phyloP scores from a whole-genome alignment of 35 echinoderm and acorn worm species.

The Apostichopus californicus region DNA sequence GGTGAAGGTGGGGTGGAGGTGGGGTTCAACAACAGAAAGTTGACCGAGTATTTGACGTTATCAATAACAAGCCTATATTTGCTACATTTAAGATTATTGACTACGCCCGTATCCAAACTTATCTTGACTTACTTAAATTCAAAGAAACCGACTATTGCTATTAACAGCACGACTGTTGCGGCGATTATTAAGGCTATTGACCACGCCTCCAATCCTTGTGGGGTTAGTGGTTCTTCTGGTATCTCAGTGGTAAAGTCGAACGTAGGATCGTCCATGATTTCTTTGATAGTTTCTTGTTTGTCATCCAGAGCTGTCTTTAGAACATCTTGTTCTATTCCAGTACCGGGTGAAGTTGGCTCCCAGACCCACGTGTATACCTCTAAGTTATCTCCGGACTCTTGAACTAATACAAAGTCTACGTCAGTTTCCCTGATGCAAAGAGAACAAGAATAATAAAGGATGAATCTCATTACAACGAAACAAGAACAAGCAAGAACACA shows the following conservation, averaged over 20 bases:
- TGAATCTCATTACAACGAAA: background rate
- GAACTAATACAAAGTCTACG: slow-evolving; percentile 18
- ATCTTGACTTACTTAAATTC: slow-evolving; percentile 29
- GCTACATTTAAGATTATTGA: no score
- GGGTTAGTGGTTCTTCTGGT: background rate
- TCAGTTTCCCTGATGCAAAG: slow-evolving; percentile 33
- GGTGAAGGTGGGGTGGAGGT: no score
- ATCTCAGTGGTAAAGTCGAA: background rate
- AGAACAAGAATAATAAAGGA: background rate
- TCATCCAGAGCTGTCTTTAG: slow-evolving; percentile 46
- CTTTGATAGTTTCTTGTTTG: background rate
- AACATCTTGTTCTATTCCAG: slow-evolving; percentile 41
- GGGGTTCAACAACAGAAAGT: no score
- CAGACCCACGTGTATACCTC: slow-evolving; percentile 55
- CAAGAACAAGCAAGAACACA: background rate
- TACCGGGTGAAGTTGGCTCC: background rate
- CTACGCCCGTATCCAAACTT: background rate
- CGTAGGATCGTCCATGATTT: slow-evolving; percentile 28
- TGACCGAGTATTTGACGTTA: no score
- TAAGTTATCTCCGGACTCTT: slow-evolving; percentile 16
- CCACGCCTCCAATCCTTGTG: slow-evolving; percentile 35
- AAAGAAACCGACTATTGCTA: slow-evolving; percentile 40
- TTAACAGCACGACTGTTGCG: background rate
- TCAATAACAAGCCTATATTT: no score
- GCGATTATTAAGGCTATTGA: slow-evolving; percentile 45